Conservation (phyloP, 2,797 vertebrate genomes). For the Semotilus atromaculatus region DNA sequence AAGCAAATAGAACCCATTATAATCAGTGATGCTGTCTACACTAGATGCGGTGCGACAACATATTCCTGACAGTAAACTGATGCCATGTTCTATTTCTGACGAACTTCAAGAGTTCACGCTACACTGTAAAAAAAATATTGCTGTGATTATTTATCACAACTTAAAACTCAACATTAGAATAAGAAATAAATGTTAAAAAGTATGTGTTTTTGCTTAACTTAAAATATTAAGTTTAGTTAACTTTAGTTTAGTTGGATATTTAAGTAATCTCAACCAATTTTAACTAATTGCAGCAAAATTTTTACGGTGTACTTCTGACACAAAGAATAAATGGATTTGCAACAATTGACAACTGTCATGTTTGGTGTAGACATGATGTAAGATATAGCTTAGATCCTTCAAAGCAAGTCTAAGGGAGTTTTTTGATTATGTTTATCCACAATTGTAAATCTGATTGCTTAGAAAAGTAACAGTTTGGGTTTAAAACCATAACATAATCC, state of each 20-base stretch:
- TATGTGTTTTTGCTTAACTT: too few species aligned
- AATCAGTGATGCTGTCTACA: neutral
- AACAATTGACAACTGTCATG: neutral
- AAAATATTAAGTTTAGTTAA: too few species aligned
- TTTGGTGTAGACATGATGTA: neutral
- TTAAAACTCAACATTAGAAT: too few species aligned
- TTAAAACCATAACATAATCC: neutral
- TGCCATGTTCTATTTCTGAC: neutral
- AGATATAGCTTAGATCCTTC: neutral
- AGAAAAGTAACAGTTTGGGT: neutral
- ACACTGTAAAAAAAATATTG: too few species aligned
- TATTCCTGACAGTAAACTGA: neutral
- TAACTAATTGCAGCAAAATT: too few species aligned
- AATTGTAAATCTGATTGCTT: neutral
- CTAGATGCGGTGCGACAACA: neutral
- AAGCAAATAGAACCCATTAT: neutral
- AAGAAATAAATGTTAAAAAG: too few species aligned
- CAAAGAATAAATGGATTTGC: neutral
- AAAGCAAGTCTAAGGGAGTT: neutral
- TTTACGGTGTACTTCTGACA: neutral
- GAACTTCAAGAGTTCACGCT: neutral
- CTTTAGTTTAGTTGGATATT: too few species aligned
- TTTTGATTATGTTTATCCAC: neutral
- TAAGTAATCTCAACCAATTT: too few species aligned
- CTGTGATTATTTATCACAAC: too few species aligned